Conservation (phyloP, 37 sponge, comb jelly and placozoan genomes). For the Oopsacas minuta region DNA sequence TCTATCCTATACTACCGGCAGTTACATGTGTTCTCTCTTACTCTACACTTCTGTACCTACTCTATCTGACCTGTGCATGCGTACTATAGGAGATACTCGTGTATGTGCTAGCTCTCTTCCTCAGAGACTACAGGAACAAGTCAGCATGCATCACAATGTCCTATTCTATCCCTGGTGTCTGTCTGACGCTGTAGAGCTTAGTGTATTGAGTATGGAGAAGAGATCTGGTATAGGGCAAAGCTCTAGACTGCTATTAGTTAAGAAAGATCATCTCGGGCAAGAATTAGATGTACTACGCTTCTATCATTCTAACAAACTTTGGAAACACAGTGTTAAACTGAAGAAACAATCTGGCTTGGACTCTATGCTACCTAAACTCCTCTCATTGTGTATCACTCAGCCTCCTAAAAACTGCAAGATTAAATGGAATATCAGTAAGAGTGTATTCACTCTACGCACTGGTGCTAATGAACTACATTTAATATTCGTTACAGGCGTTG, state of each 20-base stretch:
- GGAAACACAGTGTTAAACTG: neutral
- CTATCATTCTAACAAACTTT: neutral
- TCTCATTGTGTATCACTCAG: neutral
- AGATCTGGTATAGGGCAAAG: neutral
- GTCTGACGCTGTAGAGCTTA: neutral
- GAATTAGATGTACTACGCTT: neutral
- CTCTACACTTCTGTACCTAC: neutral
- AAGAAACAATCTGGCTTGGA: neutral
- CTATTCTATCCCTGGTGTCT: neutral
- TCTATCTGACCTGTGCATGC: constrained; percentile 1
- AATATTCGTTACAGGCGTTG: neutral
- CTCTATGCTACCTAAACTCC: neutral
- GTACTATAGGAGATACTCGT: neutral
- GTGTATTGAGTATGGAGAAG: neutral
- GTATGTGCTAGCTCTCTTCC: neutral
- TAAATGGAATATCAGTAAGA: neutral
- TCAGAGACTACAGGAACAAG: neutral
- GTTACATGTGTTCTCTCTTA: neutral
- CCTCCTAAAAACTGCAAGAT: constrained; percentile 8
- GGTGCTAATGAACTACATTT: neutral
- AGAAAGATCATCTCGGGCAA: neutral
- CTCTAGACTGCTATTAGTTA: neutral
- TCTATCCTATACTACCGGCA: neutral
- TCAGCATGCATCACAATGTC: neutral
- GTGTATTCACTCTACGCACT: neutral